Base-by-base conservation (phyloP, 2,113 vertebrate genomes). In the Muntiacus muntjak region DNA sequence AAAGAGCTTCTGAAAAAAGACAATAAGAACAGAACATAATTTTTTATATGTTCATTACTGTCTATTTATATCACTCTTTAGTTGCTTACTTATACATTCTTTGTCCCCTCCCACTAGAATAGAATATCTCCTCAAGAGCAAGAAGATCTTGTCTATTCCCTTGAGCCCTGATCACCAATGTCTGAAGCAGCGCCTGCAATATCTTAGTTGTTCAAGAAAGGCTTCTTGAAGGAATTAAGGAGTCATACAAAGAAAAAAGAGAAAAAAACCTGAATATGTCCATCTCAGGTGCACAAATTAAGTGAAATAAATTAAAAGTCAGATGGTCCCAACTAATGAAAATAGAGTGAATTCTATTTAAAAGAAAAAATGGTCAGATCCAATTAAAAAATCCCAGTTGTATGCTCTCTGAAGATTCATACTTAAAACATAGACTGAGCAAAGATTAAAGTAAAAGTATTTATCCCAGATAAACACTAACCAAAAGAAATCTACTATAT, bases 231-330 rank as follows among this genome's bases (percentile, higher is more conserved):
- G 28, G 36, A 86, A 52, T 86, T 62, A 67, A 86, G 13, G 64
- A 60, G 13, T 45, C 13, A 94, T 52, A 85, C 25, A 85, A 94
- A 16, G 57, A 45, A 54, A 36, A 78, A 47, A 43, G 11, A 87
- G 15, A 86, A 87, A 25, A 78, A 92, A 83, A 58, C 64, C 81
- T 26, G 57, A 36, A 36, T n/a, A 87, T 26, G 52, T n/a, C 52
- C 54, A 33, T 93, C 36, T 94, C 33, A 93, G 40, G 74, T 89
- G 5, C 6, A 84, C 90, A 54, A 85, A 74, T 64, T 85, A 88
- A 67, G 33, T 84, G 71, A 97, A 95, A 91, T 95, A 95, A 92
- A 94, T 74, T 90, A 4, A 92, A 84, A 78, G 19, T 21, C 13
- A 74, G 86, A 64, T 74, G 81, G 88, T 91, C 33, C 40, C 26